A percentile compares a stretch with the other conserved stretches of the same genome.
These are phyloP conservation scores for Venturia canescens DNA, from an alignment of 1,140 invertebrate species.

Conservation along the genomic window DNA sequence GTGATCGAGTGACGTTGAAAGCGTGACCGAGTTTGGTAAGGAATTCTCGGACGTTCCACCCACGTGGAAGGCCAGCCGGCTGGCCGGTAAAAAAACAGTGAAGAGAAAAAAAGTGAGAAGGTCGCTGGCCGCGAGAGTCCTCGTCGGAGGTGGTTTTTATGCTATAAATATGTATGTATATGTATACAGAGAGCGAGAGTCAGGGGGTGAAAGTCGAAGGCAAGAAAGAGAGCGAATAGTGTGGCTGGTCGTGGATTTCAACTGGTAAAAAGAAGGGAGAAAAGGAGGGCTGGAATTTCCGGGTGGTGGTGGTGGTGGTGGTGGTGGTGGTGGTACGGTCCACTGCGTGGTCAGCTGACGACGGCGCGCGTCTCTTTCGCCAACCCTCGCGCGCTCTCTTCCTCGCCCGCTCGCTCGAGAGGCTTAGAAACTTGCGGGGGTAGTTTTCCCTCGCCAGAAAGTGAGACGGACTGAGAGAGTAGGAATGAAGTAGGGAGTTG, in stretches of 20 bases:
- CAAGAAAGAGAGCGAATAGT: constrained; percentile 53
- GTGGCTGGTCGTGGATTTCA: constrained; percentile 57
- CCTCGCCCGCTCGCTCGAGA: neutral
- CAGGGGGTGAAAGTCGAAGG: neutral
- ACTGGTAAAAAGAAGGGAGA: constrained; percentile 55
- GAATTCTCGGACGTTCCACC: constrained; percentile 30
- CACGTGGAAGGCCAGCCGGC: constrained; percentile 36
- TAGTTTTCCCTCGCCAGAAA: constrained; percentile 52
- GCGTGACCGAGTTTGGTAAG: constrained; percentile 13
- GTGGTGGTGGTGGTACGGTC: constrained; percentile 67
- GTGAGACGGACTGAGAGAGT: constrained; percentile 44
- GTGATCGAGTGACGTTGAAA: constrained; percentile 7
- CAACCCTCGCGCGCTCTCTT: neutral
- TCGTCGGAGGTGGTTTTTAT: neutral
- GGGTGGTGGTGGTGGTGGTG: constrained; percentile 65
- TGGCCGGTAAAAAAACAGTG: constrained; percentile 26
- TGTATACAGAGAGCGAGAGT: constrained; percentile 15
- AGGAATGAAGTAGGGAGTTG: constrained; percentile 60
- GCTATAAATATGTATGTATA: constrained; percentile 12
- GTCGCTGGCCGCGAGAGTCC: constrained; percentile 34
- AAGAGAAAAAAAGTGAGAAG: constrained; percentile 22
- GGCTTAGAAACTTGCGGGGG: constrained; percentile 21
- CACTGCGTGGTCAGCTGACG: constrained; percentile 74
- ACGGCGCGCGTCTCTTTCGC: constrained; percentile 62
- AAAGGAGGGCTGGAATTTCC: constrained; percentile 60